These are phyloP conservation scores for Parambassis ranga DNA, from an alignment of 2,797 vertebrate species.

Conservation along the genomic window DNA sequence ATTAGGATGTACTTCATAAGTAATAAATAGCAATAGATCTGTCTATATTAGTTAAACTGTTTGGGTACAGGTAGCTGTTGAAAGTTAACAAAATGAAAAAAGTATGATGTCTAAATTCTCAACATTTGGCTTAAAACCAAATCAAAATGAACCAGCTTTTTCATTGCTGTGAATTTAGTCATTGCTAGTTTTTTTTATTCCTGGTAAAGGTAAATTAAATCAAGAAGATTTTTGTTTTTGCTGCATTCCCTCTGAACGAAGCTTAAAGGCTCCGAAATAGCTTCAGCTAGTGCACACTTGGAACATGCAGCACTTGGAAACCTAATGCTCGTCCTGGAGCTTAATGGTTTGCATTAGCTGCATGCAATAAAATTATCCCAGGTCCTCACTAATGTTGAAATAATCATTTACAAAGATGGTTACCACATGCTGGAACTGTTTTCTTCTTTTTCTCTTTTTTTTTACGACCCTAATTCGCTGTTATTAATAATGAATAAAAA, in stretches of 20 bases:
- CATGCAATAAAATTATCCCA: conserved; percentile 90
- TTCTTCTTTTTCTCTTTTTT: conserved; percentile 73
- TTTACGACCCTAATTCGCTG: conserved; percentile 90
- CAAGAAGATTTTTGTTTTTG: conserved; percentile 37
- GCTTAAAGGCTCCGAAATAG: conserved; percentile 66
- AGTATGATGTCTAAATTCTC: conserved; percentile 18
- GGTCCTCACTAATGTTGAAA: conserved; percentile 88
- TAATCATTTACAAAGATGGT: conserved; percentile 99
- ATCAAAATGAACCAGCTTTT: no score
- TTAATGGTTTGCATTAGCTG: conserved; percentile 93
- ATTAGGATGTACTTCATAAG: neutral
- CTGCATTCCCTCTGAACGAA: conserved; percentile 36
- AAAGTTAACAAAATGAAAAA: conserved; percentile 11
- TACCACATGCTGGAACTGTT: conserved; percentile 90
- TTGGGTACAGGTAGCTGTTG: neutral
- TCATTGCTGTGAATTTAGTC: no score
- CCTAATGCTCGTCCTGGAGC: conserved; percentile 75
- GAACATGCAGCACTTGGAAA: conserved; percentile 78
- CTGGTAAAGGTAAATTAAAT: conserved; percentile 57
- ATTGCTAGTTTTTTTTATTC: conserved; percentile 28
- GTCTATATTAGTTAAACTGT: neutral
- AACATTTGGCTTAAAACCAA: conserved; percentile 26
- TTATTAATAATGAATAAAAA: conserved; percentile 99
- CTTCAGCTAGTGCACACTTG: conserved; percentile 61
- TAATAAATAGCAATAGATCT: neutral